Percentiles rank a stretch among this genome's conserved stretches.
Evolutionary conservation across 2,888 invertebrate genomes (phyloP).

Genomic region (Andrena praecox): DNA sequence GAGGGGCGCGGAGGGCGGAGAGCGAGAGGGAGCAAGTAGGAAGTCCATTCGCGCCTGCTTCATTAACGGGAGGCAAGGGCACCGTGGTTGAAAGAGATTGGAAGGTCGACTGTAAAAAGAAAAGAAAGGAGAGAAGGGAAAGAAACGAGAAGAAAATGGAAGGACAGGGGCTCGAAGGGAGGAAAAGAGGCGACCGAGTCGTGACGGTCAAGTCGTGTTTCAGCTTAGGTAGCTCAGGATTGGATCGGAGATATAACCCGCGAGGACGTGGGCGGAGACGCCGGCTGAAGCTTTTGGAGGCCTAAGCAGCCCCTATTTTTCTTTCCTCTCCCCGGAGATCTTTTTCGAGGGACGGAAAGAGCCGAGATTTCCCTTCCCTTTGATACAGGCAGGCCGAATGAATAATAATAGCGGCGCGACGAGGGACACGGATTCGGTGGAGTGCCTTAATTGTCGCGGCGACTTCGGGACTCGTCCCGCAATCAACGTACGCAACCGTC

Average conservation of each 20-base stretch:
- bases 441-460: conserved; percentile 11
- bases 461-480: background rate
- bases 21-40: conserved; percentile 20
- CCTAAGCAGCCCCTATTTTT: conserved; percentile 19
- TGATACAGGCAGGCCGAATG: conserved; percentile 14
- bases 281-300: conserved; percentile 33
- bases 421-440: background rate
- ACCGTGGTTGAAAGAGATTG: conserved; percentile 58
- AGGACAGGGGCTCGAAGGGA: conserved; percentile 37
- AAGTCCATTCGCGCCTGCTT: conserved; percentile 61
- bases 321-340: background rate
- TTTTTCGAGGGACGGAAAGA: conserved; percentile 23
- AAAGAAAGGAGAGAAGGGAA: background rate
- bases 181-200: conserved; percentile 38
- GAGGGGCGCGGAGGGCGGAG: background rate
- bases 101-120: conserved; percentile 52
- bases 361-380: conserved; percentile 27
- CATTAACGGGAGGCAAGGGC: conserved; percentile 63
- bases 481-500: background rate
- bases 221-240: conserved; percentile 51
- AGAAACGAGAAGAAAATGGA: conserved; percentile 6
- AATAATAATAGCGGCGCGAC: conserved; percentile 31
- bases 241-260: conserved; percentile 54
- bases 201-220: conserved; percentile 61
- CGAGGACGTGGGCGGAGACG: conserved; percentile 47